Conservation (phyloP, 1,140 invertebrate genomes). For the Colletes gigas region DNA sequence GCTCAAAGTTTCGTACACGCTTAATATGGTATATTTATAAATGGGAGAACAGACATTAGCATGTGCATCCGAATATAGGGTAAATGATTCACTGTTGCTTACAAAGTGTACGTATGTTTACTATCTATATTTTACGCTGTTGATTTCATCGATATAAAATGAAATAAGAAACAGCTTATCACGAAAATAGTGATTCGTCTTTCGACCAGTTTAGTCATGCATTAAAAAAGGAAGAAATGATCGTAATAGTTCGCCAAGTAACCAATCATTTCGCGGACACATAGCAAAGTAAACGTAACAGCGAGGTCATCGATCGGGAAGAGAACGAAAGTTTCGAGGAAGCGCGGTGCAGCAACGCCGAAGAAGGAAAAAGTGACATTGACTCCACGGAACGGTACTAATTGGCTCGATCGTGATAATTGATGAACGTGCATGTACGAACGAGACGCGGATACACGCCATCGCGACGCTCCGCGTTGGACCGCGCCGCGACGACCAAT, state of each 20-base stretch:
- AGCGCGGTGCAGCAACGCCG: neutral
- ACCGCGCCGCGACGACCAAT: neutral
- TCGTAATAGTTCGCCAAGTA: neutral
- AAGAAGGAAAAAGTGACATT: conserved; percentile 39
- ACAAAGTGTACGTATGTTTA: no score
- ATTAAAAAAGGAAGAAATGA: no score
- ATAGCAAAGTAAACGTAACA: neutral
- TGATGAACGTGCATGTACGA: neutral
- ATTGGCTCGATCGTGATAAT: conserved; percentile 16
- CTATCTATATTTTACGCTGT: no score
- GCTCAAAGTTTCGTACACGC: no score
- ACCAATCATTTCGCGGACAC: neutral
- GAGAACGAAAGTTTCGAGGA: conserved; percentile 56
- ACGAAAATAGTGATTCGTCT: no score
- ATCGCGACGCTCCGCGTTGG: neutral
- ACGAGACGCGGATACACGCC: neutral
- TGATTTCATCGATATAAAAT: no score
- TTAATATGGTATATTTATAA: no score
- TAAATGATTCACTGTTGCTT: no score
- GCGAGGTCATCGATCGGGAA: conserved; percentile 13
- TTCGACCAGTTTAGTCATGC: no score
- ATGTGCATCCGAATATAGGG: no score
- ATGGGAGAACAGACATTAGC: no score
- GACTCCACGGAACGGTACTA: conserved; percentile 6
- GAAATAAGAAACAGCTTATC: no score